Evolutionary conservation across 2,888 invertebrate genomes (phyloP), one percentile per base, ranked within the genome.

Genomic region (Pterostichus niger): DNA sequence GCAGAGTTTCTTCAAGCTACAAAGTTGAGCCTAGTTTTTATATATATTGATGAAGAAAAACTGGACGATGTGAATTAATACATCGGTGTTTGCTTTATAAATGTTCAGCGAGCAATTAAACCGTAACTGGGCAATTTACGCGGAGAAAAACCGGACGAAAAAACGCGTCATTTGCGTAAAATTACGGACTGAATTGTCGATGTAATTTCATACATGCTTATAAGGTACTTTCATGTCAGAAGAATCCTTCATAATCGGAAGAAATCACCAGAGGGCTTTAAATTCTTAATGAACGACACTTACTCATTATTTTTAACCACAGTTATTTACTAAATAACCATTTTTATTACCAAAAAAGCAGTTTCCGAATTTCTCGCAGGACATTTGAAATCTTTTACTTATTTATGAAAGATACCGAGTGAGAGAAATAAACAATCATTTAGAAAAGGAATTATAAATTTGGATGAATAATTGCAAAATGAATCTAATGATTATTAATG

Each of bases 101-200:
- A 71, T 44, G 68, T 17, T 40, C 24, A 71, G 68, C 17, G 11
- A 40, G 68, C 68, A 71, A 71, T 71, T 71, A 71, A 71, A 71
- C 68, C 68, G 17, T 71, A 71, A 71, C 68, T 44, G 68, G 68
- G 68, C 68, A 71, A 71, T 71, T 71, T 71, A 71, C 68, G 68
- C 44, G 17, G 13, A 44, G 68, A 71, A 71, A 71, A 71, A 71
- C 13, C 15, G 5, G 40, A 11, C 40, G 44, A 44, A 71, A 71
- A 61, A 71, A 71, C 15, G 68, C 59, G 31, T 6, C 44, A 71
- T 71, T 71, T 71, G 68, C 40, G 44, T 71, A 44, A 17, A 71
- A 44, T 71, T 71, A 71, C 68, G 44, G 68, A 71, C 64, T 35
- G 46, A 40, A 56, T 56, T 17, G 68, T 71, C 15, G 5, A 71